A percentile compares a stretch with the other conserved stretches of the same genome.
These are phyloP conservation scores for Eupleurogrammus muticus DNA, from an alignment of 2,797 vertebrate genomes.

Conservation along the genomic window DNA sequence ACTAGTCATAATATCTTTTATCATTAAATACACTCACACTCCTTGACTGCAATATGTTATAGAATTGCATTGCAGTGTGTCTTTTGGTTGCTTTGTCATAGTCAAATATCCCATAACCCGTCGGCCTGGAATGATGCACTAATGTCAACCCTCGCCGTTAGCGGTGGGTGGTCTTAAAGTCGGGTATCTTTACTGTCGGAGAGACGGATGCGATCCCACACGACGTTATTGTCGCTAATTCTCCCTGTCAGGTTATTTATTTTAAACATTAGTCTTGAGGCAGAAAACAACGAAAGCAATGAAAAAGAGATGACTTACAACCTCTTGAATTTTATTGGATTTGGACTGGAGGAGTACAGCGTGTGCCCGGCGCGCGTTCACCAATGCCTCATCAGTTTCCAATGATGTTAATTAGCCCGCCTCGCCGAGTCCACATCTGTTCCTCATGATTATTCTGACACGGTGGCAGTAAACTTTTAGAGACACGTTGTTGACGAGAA, in stretches of 20 bases:
- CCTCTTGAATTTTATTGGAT: neutral
- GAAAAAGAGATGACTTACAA: neutral
- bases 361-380: neutral
- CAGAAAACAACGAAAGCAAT: neutral
- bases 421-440: constrained; percentile 37
- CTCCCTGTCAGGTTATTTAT: neutral
- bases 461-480: constrained; percentile 29
- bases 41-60: too few relatives aligned
- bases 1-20: too few relatives aligned
- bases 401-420: constrained; percentile 6
- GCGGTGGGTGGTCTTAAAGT: constrained; percentile 8
- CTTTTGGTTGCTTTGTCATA: neutral
- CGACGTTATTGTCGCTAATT: neutral
- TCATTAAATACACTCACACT: too few relatives aligned
- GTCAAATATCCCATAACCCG: neutral
- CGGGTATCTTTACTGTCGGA: constrained; percentile 9
- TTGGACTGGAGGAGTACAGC: neutral
- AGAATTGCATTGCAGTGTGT: neutral
- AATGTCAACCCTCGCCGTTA: constrained; percentile 12
- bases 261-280: neutral
- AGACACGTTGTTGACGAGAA: neutral
- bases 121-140: constrained; percentile 27
- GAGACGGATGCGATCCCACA: constrained; percentile 17
- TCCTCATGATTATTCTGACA: constrained; percentile 5
- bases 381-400: constrained; percentile 8